Base-by-base conservation (phyloP, 2,888 invertebrate genomes). In the Leucophenga montana region DNA sequence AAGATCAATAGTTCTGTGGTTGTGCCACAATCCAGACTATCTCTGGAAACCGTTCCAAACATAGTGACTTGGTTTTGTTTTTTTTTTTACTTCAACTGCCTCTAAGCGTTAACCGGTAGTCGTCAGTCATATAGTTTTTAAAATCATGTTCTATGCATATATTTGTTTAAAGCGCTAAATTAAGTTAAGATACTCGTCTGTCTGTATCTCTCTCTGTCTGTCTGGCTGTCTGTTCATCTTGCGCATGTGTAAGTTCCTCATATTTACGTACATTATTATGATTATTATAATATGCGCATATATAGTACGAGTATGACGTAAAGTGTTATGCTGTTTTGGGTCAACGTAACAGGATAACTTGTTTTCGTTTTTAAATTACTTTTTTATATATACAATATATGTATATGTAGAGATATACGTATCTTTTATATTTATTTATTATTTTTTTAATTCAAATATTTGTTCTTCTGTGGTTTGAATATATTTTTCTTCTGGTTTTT, bases 311-410 rank as follows among this genome's bases (percentile, higher is more conserved):
- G 22, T 33, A 31, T 59, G 59, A 59, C 59, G 59, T 59, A 31
- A 33, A 59, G n/a, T 59, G 59, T 59, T 59, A 59, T 33, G 50
- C 59, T 33, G 33, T 59, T 59, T 59, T 59, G 59, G 59, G 59
- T 59, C 59, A 59, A 59, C 59, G 59, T 59, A 59, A 59, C 59
- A 14, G 33, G 33, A 59, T 59, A 33, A 59, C 59, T 59, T 33
- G 59, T 33, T 33, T 59, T 33, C 33, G 14, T n/a, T 27, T 18
- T 50, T n/a, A 50, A 50, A 50, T 50, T 33, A 18, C 39, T 61
- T 61, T 64, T 16, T 20, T 22, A 20, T 56, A 18, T 56, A 5
- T 56, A 22, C 9, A n/a, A 22, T 57, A 31, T 57, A 31, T 14
- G 31, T 27, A 14, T 57, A 57, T 27, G 14, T 27, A 27, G 11